Conservation (phyloP, 2,797 vertebrate species). For the Ctenochaetus hawaiiensis region DNA sequence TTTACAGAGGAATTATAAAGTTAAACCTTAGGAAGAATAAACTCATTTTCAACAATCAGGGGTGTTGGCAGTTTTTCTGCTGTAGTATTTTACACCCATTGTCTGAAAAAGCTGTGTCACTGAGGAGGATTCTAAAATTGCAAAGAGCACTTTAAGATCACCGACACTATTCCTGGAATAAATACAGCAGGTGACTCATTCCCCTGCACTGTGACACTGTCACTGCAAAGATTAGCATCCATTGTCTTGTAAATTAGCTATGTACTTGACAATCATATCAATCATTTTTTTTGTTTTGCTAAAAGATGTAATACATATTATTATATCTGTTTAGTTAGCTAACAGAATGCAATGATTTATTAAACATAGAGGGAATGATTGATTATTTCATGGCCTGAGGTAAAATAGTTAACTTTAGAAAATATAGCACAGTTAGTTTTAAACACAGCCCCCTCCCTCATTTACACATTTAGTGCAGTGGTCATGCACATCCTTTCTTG, state of each 20-base stretch:
- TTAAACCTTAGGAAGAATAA: neutral
- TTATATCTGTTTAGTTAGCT: neutral
- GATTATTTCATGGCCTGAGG: too few relatives aligned
- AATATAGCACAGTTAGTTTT: too few relatives aligned
- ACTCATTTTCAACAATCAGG: neutral
- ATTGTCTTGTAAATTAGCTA: constrained; percentile 10
- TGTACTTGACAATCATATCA: neutral
- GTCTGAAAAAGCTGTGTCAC: constrained; percentile 29
- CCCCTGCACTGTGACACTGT: constrained; percentile 27
- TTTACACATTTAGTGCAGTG: too few relatives aligned
- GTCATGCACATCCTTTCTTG: too few relatives aligned
- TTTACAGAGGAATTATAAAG: constrained; percentile 7
- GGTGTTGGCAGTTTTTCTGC: neutral
- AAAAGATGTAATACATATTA: neutral
- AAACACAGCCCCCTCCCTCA: too few relatives aligned
- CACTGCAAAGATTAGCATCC: constrained; percentile 25
- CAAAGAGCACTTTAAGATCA: neutral
- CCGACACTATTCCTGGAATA: constrained; percentile 27
- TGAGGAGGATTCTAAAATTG: constrained; percentile 18
- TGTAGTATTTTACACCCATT: neutral
- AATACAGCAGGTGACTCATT: constrained; percentile 39
- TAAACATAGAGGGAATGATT: neutral
- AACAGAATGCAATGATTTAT: neutral
- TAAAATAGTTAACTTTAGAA: too few relatives aligned
- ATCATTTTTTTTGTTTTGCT: neutral